These are phyloP conservation scores for Gambusia affinis DNA, from an alignment of 2,113 vertebrate species.

Conservation along the genomic window DNA sequence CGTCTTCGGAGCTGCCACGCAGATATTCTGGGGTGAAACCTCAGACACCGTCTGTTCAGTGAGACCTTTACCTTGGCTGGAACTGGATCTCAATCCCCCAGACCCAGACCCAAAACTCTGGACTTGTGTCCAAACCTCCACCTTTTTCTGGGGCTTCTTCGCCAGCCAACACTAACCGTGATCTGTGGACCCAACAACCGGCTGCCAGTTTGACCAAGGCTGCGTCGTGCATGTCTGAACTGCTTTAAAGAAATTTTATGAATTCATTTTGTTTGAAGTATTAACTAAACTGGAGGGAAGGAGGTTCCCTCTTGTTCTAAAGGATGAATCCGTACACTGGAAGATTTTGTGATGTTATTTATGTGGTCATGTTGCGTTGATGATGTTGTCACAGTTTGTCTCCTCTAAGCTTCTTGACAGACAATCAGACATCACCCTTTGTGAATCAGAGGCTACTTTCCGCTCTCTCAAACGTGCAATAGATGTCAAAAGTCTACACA, in stretches of 20 bases:
- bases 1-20: conserved; percentile 58
- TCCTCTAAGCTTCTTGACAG: conserved; percentile 54
- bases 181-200: conserved; percentile 41
- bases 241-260: conserved; percentile 67
- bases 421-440: conserved; percentile 75
- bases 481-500: not conserved
- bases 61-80: conserved; percentile 58
- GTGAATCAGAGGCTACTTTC: conserved; percentile 55
- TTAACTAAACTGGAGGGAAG: conserved; percentile 33
- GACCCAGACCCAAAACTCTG: conserved; percentile 51
- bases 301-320: conserved; percentile 48
- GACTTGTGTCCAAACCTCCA: conserved; percentile 15
- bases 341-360: conserved; percentile 75
- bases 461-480: conserved; percentile 64
- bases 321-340: conserved; percentile 72
- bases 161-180: conserved; percentile 45
- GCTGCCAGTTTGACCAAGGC: conserved; percentile 40
- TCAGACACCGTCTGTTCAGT: conserved; percentile 31
- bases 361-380: conserved; percentile 69
- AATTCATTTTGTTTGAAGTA: conserved; percentile 61
- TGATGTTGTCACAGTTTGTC: conserved; percentile 64
- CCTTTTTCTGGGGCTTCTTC: conserved; percentile 14
- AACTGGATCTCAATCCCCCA: conserved; percentile 79
- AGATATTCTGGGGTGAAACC: conserved; percentile 34
- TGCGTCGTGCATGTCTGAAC: conserved; percentile 73